Evolutionary conservation across 2,113 vertebrate genomes (phyloP), one percentile per base, ranked within the genome.

Genomic region (Sebastes fasciatus): DNA sequence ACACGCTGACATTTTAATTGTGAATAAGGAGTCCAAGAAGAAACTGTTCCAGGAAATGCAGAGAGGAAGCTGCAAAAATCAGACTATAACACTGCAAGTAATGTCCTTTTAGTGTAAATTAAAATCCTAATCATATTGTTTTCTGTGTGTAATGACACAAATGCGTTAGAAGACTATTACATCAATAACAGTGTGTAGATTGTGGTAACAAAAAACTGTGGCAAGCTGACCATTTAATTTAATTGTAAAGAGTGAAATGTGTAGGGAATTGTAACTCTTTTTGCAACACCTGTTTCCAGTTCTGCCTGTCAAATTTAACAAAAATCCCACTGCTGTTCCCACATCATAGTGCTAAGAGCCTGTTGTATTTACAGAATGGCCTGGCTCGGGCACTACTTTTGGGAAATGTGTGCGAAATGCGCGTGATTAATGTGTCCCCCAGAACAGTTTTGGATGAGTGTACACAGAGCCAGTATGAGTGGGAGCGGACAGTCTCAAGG

Each of bases 1-100:
- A 57, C 52, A 51, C 65, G 57, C 67, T 85, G 73, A 87, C 74
- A 90, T 87, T 86, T 81, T 65, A 54, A 84, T 69, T 75, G 51
- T 76, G 73, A 64, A 80, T 74, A 66, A 78, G 67, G 7, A 64
- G n/a, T 34, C 34, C 16, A 68, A 72, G 49, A 86, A 46, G 42
- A 81, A 80, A 54, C 63, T 45, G 67, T 84, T 84, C 42, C 23
- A 65, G 60, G 55, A 84, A 66, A 66, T 63, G 9, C 62, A 77
- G 48, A 74, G n/a, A 62, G 17, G 14, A 72, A 17, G 17, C n/a
- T 49, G 12, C 79, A 80, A 58, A 77, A 52, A 74, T 51, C 48
- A 40, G 17, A 73, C 13, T n/a, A 70, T 5, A 57, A 46, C 67
- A 23, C 51, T 86, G 40, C 8, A 51, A 49, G 4, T 74, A 60